A percentile compares a stretch with the other conserved stretches of the same genome.
These are phyloP conservation scores for Selenia dentaria DNA, from an alignment of 2,888 invertebrate species.

Conservation along the genomic window DNA sequence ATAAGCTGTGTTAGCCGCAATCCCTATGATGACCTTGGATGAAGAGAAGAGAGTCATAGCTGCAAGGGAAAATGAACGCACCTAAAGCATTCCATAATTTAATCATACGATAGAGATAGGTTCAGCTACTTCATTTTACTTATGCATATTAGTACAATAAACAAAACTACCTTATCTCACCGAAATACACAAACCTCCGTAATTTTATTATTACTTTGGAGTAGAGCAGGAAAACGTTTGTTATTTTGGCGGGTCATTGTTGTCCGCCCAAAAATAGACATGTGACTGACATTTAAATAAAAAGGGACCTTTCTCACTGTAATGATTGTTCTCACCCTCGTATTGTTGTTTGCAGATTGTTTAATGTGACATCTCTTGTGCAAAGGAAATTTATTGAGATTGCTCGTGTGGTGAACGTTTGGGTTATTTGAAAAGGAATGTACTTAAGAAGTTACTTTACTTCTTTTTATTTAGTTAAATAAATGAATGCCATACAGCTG, in stretches of 20 bases:
- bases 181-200: constrained; percentile 1
- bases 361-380: constrained; percentile 31
- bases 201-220: constrained; percentile 2
- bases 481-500: too few relatives aligned
- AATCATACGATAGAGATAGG: too few relatives aligned
- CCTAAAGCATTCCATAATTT: too few relatives aligned
- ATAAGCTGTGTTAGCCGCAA: too few relatives aligned
- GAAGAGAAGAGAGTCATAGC: too few relatives aligned
- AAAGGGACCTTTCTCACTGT: constrained; percentile 22
- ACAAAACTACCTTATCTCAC: constrained; percentile 1
- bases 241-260: constrained; percentile 22
- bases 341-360: constrained; percentile 30
- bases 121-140: too few relatives aligned
- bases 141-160: too few relatives aligned
- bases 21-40: too few relatives aligned
- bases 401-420: constrained; percentile 19
- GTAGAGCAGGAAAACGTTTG: constrained; percentile 17
- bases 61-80: too few relatives aligned
- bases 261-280: constrained; percentile 22
- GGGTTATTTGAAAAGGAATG: not conserved
- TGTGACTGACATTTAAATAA: constrained; percentile 27
- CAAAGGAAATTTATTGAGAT: constrained; percentile 25
- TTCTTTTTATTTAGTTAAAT: too few relatives aligned
- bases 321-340: constrained; percentile 26
- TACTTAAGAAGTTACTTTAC: not conserved